A percentile compares a stretch with the other conserved stretches of the same genome.
Evolutionary conservation across 2,888 invertebrate genomes (phyloP).

Genomic region (Sinodicranocentrus sp.): DNA sequence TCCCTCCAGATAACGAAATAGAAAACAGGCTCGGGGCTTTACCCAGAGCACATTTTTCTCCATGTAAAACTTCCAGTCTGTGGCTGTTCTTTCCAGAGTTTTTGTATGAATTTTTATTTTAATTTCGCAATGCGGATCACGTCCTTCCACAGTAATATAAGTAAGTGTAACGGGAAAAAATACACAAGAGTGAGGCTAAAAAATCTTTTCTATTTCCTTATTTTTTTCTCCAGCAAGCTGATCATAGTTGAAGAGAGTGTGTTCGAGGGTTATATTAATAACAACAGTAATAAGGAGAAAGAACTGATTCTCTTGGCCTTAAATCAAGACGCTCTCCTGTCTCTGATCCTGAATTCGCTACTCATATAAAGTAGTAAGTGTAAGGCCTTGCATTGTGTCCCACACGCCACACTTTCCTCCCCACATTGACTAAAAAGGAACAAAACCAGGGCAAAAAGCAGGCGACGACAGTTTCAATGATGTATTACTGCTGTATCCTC

Average conservation of each 20-base stretch:
- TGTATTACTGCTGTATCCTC: conserved; percentile 49
- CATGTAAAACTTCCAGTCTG: conserved; percentile 9
- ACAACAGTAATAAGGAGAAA: not conserved
- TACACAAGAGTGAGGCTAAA: too few species aligned
- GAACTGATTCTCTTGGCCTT: conserved; percentile 20
- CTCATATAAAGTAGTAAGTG: too few species aligned
- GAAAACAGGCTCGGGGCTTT: not conserved
- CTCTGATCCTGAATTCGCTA: not conserved
- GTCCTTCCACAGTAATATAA: conserved; percentile 8
- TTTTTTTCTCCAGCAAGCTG: too few species aligned
- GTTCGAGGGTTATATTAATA: not conserved
- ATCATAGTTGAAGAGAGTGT: not conserved
- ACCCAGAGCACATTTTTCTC: not conserved
- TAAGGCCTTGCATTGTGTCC: not conserved
- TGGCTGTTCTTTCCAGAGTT: not conserved
- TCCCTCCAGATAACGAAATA: too few species aligned
- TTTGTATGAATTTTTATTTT: conserved; percentile 36
- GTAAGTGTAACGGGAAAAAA: too few species aligned
- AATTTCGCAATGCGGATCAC: conserved; percentile 37
- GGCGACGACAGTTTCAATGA: conserved; percentile 57
- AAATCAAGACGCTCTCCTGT: conserved; percentile 12
- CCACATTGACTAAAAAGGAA: not conserved
- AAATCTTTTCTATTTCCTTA: too few species aligned
- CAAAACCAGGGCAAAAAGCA: conserved; percentile 8
- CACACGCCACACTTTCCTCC: not conserved